Evolutionary conservation across 2,113 vertebrate genomes (phyloP), one percentile per base, ranked within the genome.

Genomic region (Pao palembangensis): DNA sequence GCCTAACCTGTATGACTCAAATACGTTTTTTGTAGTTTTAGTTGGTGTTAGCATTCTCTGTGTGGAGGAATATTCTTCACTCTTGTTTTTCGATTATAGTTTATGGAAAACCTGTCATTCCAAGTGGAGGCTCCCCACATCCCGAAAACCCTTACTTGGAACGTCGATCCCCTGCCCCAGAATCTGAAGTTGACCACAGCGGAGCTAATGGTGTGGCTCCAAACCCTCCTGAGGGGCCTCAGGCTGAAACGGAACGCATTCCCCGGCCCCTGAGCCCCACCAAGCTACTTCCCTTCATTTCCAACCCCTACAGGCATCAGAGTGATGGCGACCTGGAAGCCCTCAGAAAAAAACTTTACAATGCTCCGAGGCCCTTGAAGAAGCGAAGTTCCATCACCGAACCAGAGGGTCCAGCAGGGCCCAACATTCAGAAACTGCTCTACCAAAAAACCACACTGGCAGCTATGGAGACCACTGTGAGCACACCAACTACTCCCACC

Each of bases 331-430:
- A 99, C 71, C 69, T 99, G 55, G 96, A 99, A 62, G 96, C 97
- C 0, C 87, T 98, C 0, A 88, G 96, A 7, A 97, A 94, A 61
- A 98, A 96, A 73, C 91, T 99, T 8, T 95, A 93, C 49, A 98
- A 99, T 0, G 96, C 96, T 0, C 97, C 97, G 0, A 74, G 97
- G 8, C 96, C 97, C 0, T 85, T 99, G 16, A 99, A 99, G 87
- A 99, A 99, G 41, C 94, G 97, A 8, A 98, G 95, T 87, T 99
- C 97, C 5, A 98, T 99, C 63, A 99, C 97, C 0, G 97, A 99
- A 76, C 95, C 97, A 0, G 97, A 99, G 77, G 95, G 97, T 3
- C 96, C 97, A 0, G 93, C 92, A 0, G 97, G 97, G 34, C 97
- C 97, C 17, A 99, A 99, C 76, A 96, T 99, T 54, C 96, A 98